Evolutionary conservation across 2,113 vertebrate genomes (phyloP), one percentile per base, ranked within the genome.

Genomic region (Equus przewalskii): DNA sequence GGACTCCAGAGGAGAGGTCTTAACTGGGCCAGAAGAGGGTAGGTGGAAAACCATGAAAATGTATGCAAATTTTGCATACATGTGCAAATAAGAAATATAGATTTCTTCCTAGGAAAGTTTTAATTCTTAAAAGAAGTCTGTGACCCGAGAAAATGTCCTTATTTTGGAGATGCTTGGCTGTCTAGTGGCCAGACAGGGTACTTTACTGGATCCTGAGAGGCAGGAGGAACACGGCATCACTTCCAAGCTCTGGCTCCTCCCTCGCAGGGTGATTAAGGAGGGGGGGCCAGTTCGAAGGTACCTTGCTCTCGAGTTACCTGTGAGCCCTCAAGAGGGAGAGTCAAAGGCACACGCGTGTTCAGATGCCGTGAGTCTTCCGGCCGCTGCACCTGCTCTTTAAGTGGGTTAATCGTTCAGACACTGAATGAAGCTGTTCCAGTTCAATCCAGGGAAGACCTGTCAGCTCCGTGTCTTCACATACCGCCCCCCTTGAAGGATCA

Each of bases 231-330:
- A 18, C 7, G 5, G 8, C 15, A 0, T 11, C 10, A 6, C 36
- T 10, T 26, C 14, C 10, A 12, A 3, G 8, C 22, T 11, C 75
- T 44, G 84, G 75, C n/a, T 75, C 73, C 54, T 54, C 75, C 36
- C n/a, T 13, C 30, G 14, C 6, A 0, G 24, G 36, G 62, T 6
- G 4, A 56, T n/a, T 54, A 7, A 4, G 26, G 26, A 56, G 6
- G 15, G 46, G 49, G 28, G 58, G 36, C 36, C 15, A 22, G 51
- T 33, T 22, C 26, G 18, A 18, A 24, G 67, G 13, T 6, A 10
- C 0, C 0, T 15, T 44, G 41, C 76, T 19, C n/a, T 0, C 18
- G 11, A 11, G 51, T 6, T 4, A 3, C n/a, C 64, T 1, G 44
- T 0, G 28, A 69, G 88, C 12, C 46, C 0, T 7, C 78, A 56